These are phyloP conservation scores for Trochalopteron elliotii DNA, from an alignment of 2,113 vertebrate genomes.

Conservation along the genomic window DNA sequence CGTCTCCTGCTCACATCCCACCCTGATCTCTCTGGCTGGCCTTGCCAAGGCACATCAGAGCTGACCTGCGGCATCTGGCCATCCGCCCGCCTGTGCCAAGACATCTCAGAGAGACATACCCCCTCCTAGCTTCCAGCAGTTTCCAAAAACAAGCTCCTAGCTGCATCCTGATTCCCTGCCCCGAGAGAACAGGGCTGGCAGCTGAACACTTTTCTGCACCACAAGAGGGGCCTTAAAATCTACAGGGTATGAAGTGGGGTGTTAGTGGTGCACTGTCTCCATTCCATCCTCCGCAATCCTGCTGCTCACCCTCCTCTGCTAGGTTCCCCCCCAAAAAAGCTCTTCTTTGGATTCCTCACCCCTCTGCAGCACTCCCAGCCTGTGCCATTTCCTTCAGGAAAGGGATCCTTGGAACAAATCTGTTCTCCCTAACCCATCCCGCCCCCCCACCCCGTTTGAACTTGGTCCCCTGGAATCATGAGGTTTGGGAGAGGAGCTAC, in stretches of 20 bases:
- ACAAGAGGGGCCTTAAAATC: neutral
- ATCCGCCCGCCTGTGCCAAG: conserved; percentile 1
- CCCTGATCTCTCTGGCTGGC: neutral
- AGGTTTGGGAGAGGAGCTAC: neutral
- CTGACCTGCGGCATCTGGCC: neutral
- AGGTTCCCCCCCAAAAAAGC: accelerated
- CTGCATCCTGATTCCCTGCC: neutral
- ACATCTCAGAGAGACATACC: neutral
- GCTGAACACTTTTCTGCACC: neutral
- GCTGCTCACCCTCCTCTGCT: neutral
- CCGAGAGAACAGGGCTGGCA: neutral
- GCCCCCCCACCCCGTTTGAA: neutral
- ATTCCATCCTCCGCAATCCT: neutral
- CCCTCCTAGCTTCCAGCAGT: neutral
- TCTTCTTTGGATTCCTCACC: neutral
- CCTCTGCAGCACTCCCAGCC: neutral
- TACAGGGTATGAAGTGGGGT: neutral
- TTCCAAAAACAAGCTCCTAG: neutral
- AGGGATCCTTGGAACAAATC: neutral
- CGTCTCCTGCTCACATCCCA: neutral
- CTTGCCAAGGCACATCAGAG: conserved; percentile 29
- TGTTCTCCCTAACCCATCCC: neutral
- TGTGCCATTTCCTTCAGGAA: neutral
- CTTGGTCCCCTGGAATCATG: neutral
- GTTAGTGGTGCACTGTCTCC: neutral